Conservation (phyloP, 2,797 vertebrate genomes). For the Todus mexicanus region DNA sequence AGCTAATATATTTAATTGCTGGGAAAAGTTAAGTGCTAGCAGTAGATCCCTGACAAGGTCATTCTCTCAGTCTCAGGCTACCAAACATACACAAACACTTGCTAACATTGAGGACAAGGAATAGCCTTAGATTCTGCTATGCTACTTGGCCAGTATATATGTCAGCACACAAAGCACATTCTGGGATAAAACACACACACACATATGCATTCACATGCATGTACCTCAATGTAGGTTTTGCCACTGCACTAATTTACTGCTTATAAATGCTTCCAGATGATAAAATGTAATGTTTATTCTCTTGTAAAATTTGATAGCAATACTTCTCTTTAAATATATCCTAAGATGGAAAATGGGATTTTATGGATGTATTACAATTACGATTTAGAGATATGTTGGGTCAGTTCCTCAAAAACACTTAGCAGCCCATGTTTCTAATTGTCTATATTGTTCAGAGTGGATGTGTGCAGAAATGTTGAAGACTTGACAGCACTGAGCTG, state of each 20-base stretch:
- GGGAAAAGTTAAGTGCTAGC: not conserved
- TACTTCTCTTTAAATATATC: not conserved
- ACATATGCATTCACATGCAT: rapidly evolving
- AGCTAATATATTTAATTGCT: not conserved
- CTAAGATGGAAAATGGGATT: not conserved
- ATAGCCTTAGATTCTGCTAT: not conserved
- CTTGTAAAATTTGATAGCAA: not conserved
- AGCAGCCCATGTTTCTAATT: not conserved
- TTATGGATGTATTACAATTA: not conserved
- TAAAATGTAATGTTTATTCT: not conserved
- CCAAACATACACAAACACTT: not conserved
- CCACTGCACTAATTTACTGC: not conserved
- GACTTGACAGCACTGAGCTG: not conserved
- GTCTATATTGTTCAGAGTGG: not conserved
- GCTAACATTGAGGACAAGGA: not conserved
- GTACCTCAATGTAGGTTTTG: not conserved
- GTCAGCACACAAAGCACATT: not conserved
- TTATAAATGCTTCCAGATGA: not conserved
- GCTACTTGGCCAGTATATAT: not conserved
- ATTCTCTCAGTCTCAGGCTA: not conserved
- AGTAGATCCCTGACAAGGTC: not conserved
- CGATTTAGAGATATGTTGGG: not conserved
- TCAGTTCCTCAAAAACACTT: not conserved
- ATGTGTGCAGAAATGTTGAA: not conserved
- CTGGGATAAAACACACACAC: not conserved